Conservation (phyloP, 2,797 vertebrate genomes). For the Oreochromis mossambicus region DNA sequence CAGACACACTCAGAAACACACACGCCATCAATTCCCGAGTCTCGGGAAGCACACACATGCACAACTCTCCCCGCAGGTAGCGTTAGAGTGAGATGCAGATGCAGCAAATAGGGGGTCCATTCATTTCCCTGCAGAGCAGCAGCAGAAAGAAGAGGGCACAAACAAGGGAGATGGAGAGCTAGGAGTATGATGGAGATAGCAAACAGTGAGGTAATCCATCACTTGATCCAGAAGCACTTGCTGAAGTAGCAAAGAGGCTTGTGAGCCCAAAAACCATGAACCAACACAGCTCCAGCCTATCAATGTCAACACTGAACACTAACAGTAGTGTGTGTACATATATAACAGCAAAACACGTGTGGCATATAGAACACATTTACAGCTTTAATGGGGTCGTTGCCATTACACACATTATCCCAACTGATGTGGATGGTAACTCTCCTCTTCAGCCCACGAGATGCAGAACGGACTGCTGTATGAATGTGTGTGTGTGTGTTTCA, state of each 20-base stretch:
- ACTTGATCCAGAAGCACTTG: constrained; percentile 53
- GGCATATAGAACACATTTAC: background rate
- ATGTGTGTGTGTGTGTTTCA: background rate
- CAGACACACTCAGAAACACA: constrained; percentile 41
- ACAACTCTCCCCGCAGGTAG: constrained; percentile 11
- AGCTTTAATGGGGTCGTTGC: fast-evolving
- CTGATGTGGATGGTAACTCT: background rate
- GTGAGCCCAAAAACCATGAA: background rate
- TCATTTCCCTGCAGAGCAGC: constrained; percentile 64
- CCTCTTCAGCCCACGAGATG: background rate
- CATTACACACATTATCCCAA: background rate
- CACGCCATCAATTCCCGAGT: constrained; percentile 14
- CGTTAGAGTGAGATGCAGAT: constrained; percentile 64
- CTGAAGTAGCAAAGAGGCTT: constrained; percentile 33
- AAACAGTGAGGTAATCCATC: constrained; percentile 55
- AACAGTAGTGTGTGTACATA: background rate
- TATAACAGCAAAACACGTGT: background rate
- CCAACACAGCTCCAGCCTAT: background rate
- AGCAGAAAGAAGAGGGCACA: constrained; percentile 7
- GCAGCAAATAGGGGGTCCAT: constrained; percentile 65
- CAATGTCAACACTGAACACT: background rate
- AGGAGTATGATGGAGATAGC: constrained; percentile 33
- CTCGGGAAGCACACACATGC: constrained; percentile 11
- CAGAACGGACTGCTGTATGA: background rate
- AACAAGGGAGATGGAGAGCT: background rate